Evolutionary conservation across 2,113 vertebrate species (phyloP).

Genomic region (Tupaia tana): DNA sequence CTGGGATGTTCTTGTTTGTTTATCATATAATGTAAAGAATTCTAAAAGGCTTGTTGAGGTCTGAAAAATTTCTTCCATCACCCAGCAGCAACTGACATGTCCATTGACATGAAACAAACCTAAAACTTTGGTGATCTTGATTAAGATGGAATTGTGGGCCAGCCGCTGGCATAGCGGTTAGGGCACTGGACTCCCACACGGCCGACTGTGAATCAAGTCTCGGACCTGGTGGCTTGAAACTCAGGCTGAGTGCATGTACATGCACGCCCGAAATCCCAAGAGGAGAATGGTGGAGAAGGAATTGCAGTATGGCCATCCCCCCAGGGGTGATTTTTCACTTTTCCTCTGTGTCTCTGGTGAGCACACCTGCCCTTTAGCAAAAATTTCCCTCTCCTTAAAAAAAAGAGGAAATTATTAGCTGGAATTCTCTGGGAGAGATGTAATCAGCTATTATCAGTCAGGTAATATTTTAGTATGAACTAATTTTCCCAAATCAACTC

Average conservation of each 20-base stretch:
- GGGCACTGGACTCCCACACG: no score
- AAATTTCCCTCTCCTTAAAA: no score
- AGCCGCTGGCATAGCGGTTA: no score
- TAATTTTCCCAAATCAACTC: neutral
- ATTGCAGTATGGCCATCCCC: no score
- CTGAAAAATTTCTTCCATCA: neutral
- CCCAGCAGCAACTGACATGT: constrained; percentile 7
- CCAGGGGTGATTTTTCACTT: no score
- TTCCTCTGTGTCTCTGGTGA: no score
- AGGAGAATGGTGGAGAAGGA: no score
- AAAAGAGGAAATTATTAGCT: neutral
- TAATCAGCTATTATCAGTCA: neutral
- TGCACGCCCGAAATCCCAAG: no score
- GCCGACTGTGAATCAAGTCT: no score
- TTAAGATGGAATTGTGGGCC: neutral
- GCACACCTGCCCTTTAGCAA: no score
- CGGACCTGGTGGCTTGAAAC: no score
- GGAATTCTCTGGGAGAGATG: neutral
- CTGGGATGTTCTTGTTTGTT: constrained; percentile 13
- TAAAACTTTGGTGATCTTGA: constrained; percentile 1
- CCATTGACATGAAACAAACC: neutral
- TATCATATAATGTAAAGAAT: constrained; percentile 38
- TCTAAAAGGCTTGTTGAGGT: constrained; percentile 1
- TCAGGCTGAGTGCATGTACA: no score
- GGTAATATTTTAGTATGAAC: neutral